These are phyloP conservation scores for Amphipoea lucens DNA, from an alignment of 2,888 invertebrate species.

Conservation along the genomic window DNA sequence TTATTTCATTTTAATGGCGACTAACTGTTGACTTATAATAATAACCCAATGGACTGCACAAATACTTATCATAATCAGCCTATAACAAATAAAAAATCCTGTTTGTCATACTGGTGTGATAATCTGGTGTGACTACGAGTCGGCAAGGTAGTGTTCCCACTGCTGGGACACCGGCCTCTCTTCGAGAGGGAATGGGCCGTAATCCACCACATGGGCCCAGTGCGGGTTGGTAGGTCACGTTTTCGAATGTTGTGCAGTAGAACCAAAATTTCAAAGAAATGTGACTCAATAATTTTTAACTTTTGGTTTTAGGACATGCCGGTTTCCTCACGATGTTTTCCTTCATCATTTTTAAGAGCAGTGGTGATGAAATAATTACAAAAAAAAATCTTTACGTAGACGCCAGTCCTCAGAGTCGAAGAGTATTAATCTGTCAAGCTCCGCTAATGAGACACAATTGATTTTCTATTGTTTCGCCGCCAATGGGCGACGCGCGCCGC, in stretches of 20 bases:
- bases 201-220: too few relatives aligned
- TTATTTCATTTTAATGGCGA: constrained; percentile 1
- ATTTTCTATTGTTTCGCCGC: too few relatives aligned
- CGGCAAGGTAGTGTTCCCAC: too few relatives aligned
- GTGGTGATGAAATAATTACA: not conserved
- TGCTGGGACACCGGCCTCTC: not conserved
- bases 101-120: too few relatives aligned
- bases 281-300: not conserved
- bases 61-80: not conserved
- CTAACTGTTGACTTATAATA: not conserved
- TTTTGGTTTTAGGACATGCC: not conserved
- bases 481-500: too few relatives aligned
- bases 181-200: not conserved
- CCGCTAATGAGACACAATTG: too few relatives aligned
- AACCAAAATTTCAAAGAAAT: not conserved
- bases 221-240: not conserved
- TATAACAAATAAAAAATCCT: too few relatives aligned
- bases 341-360: not conserved
- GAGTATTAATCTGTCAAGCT: too few relatives aligned
- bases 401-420: not conserved
- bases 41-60: not conserved
- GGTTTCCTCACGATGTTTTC: not conserved
- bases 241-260: not conserved
- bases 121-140: too few relatives aligned
- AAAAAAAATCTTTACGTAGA: not conserved